phyloP scores from a whole-genome alignment of 2,888 invertebrate genomes.

The Drosophila yooni region DNA sequence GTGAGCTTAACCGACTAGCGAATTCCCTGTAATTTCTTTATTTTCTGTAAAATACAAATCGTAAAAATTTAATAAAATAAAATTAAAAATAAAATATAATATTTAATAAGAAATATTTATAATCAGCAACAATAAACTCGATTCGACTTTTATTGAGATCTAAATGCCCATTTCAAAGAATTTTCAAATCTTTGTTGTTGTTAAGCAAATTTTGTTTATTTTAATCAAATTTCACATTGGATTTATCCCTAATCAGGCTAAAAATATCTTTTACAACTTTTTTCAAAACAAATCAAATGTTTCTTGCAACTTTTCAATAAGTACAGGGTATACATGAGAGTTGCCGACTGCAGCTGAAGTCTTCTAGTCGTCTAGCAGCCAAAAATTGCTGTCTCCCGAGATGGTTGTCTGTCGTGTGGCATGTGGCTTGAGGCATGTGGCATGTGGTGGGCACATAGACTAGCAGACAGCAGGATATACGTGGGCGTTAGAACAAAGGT shows the following conservation, averaged over 20 bases:
- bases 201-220: too few species aligned
- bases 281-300: not conserved
- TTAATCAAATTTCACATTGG: too few species aligned
- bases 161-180: too few species aligned
- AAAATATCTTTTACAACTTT: not conserved
- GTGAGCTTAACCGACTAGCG: not conserved
- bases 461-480: conserved; percentile 37
- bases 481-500: conserved; percentile 73
- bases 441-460: conserved; percentile 40
- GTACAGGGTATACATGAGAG: not conserved
- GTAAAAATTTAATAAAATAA: not conserved
- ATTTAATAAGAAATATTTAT: not conserved
- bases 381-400: conserved; percentile 1
- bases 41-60: not conserved
- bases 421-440: conserved; percentile 33
- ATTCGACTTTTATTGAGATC: not conserved
- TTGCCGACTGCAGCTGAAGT: not conserved
- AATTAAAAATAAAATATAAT: not conserved
- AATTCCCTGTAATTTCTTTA: not conserved
- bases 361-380: not conserved
- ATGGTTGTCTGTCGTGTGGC: conserved; percentile 15
- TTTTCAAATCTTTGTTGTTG: too few species aligned
- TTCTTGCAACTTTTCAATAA: not conserved
- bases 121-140: not conserved
- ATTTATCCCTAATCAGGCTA: too few species aligned